Base-by-base conservation (phyloP, 2,113 vertebrate genomes). In the Panthera uncia region DNA sequence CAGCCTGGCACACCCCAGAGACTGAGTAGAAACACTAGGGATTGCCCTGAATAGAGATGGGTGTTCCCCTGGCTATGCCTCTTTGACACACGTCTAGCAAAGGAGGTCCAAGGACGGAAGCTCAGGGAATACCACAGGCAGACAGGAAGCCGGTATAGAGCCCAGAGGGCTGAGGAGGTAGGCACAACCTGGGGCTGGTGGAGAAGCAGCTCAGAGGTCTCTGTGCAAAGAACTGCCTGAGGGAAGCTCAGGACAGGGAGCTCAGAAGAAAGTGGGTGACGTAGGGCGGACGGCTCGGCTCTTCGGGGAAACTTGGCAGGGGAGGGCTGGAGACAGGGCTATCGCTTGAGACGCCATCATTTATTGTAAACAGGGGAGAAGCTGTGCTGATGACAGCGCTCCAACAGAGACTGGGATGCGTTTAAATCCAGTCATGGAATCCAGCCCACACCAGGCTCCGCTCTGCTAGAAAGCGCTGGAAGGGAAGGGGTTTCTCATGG, bases 321-420 rank as follows among this genome's bases (percentile, higher is more conserved):
- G n/a, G 18, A 65, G 52, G 41, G 68, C 4, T 89, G 4, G 33
- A 92, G 80, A 45, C 55, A 65, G 33, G 71, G 69, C 80, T 85
- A 8, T 41, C 31, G 21, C 68, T 82, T 38, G 57, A 76, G 92
- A 96, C 18, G 9, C 68, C 57, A 71, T 87, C 73, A 38, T 81
- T 82, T 95, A 79, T 93, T 92, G 85, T 73, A 82, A 93, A 86
- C 68, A 86, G 10, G 90, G 78, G 52, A 94, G 55, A 29, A 93
- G 50, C 27, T 94, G 80, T 27, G 50, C 66, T 81, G 65, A 45
- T 86, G 91, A 80, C 69, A 91, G 96, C 18, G 14, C 66, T 92
- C 86, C 57, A 78, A 7, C 8, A 1, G 38, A 84, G 87, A 45
- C 7, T 31, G 69, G 88, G 92, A 89, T 68, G 87, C 3, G 1